Base-by-base conservation (phyloP, 1,140 invertebrate species). In the Musca domestica region DNA sequence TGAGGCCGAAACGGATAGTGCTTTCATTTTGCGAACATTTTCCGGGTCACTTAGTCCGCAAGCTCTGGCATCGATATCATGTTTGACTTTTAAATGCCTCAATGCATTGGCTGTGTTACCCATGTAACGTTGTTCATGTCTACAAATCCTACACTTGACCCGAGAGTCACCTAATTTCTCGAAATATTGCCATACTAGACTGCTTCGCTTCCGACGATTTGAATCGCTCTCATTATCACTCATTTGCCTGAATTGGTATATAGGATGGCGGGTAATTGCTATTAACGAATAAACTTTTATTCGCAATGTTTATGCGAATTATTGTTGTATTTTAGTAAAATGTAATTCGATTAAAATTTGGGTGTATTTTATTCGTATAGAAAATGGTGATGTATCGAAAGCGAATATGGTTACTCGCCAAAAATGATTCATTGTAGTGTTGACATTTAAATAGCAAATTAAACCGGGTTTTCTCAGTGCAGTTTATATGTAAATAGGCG, bases 101-200 rank as follows among this genome's bases (percentile, higher is more conserved):
- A 70, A 64, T 17, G 67, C 27, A 65, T 67, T 70, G 5, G 66
- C 69, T 2, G 69, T 70, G 47, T 65, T 70, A 0, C 69, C 69
- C 47, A 67, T 61, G 41, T 67, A 70, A 64, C 67, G 64, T 27
- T 67, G 69, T 47, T 70, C 61, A 19, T 67, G 66, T 4, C 27
- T 19, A 67, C 69, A 70, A 0, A 70, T 63, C 15, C 48, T 22
- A n/a, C 69, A 70, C 1, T 61, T 58, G 2, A 70, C 66, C 15
- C 61, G 56, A 10, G 34, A 19, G 22, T 51, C 23, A 34, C 51
- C 48, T 10, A 70, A 48, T 46, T 70, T 70, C 15, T 70, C 66
- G 54, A 70, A 70, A 27, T 70, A 70, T n/a, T 52, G 58, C 69
- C 69, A 70, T 3, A 70, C 69, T 9, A 67, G 23, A 48, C 69